Conservation (phyloP, 2,113 vertebrate genomes). For the Ctenomys sociabilis region DNA sequence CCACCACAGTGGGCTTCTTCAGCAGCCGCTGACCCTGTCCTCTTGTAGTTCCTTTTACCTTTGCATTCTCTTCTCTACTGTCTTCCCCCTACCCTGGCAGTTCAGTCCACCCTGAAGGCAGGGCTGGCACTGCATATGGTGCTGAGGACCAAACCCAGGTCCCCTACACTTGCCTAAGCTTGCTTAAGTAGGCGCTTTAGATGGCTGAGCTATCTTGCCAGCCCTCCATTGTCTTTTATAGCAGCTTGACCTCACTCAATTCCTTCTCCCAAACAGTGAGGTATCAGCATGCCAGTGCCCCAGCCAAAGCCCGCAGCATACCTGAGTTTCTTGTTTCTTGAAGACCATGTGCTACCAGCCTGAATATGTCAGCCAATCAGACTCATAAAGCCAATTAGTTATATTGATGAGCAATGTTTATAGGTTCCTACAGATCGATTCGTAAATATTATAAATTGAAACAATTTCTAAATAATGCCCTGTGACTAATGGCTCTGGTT, state of each 20-base stretch:
- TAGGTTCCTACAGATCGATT: slow-evolving; percentile 70
- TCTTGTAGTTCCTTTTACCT: neutral
- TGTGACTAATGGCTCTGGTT: slow-evolving; percentile 74
- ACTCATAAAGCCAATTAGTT: slow-evolving; percentile 74
- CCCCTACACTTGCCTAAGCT: too few species aligned
- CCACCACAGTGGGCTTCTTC: neutral
- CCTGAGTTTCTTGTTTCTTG: neutral
- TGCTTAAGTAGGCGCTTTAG: too few species aligned
- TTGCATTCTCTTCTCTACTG: neutral
- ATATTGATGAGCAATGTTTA: slow-evolving; percentile 71
- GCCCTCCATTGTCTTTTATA: neutral
- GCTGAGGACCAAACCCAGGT: too few species aligned
- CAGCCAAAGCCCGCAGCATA: neutral
- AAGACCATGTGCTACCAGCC: neutral
- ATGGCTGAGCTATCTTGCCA: too few species aligned
- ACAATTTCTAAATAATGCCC: slow-evolving; percentile 74
- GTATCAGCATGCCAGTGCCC: neutral
- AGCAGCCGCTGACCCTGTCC: neutral
- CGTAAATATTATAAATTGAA: slow-evolving; percentile 76
- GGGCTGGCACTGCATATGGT: too few species aligned
- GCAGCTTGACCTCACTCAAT: neutral
- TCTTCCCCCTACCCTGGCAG: too few species aligned
- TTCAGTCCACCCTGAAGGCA: too few species aligned
- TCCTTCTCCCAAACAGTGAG: neutral
- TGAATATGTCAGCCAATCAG: slow-evolving; percentile 22